phyloP scores from a whole-genome alignment of 2,888 invertebrate genomes.

The Proisotoma minuta region DNA sequence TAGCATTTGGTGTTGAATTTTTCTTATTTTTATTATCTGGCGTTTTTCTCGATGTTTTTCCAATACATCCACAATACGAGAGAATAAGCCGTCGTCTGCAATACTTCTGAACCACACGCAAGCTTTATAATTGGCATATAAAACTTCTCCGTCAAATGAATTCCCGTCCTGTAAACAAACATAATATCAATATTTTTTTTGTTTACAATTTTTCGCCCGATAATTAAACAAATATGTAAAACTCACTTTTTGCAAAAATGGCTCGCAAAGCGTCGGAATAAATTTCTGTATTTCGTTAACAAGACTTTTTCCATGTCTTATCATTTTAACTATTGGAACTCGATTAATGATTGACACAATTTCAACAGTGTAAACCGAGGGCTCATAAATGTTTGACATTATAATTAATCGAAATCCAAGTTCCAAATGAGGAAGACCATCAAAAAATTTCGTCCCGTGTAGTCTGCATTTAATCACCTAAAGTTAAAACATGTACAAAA shows the following conservation, averaged over 20 bases:
- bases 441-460: slow-evolving; percentile 2
- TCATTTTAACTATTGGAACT: not conserved
- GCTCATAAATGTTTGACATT: not conserved
- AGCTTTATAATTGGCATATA: slow-evolving; percentile 4
- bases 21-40: no score
- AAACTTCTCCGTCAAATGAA: not conserved
- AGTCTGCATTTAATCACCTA: slow-evolving; percentile 5
- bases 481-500: no score
- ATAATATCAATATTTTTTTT: not conserved
- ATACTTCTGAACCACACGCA: not conserved
- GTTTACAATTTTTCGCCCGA: not conserved
- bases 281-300: not conserved
- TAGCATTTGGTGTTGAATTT: not conserved
- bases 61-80: not conserved
- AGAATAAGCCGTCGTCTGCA: not conserved
- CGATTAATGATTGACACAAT: not conserved
- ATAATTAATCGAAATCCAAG: not conserved
- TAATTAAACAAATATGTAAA: not conserved
- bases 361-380: not conserved
- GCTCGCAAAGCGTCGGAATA: not conserved
- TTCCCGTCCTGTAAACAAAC: not conserved
- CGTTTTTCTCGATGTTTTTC: no score
- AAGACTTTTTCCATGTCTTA: not conserved
- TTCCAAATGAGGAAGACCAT: slow-evolving; percentile 7
- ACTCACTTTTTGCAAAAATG: not conserved